Conservation (phyloP, 2,888 invertebrate genomes). For the Temnothorax rugatulus region DNA sequence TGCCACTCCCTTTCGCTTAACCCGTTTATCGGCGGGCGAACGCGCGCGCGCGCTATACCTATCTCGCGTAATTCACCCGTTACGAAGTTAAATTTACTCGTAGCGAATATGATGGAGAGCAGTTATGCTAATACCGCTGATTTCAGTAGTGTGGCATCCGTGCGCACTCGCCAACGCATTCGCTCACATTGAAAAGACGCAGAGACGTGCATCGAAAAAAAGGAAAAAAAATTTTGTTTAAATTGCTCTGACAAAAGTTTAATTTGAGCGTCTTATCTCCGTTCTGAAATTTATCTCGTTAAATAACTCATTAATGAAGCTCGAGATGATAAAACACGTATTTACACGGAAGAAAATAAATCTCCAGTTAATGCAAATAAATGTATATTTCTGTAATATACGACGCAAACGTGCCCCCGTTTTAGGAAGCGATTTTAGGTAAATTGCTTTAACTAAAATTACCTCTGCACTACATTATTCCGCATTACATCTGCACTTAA, state of each 20-base stretch:
- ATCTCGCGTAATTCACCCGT: slow-evolving; percentile 26
- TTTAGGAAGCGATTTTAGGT: neutral
- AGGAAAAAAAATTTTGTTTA: too few relatives aligned
- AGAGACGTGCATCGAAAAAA: neutral
- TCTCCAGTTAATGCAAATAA: neutral
- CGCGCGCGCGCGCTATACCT: neutral
- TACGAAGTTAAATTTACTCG: slow-evolving; percentile 48
- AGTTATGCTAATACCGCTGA: slow-evolving; percentile 45
- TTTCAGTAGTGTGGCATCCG: slow-evolving; percentile 19
- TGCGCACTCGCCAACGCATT: neutral
- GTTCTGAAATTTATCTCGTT: neutral
- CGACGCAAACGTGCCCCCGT: neutral
- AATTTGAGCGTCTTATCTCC: neutral
- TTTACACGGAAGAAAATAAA: neutral
- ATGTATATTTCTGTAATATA: slow-evolving; percentile 7
- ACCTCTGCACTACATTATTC: neutral
- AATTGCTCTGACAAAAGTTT: neutral
- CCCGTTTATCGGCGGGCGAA: slow-evolving; percentile 32
- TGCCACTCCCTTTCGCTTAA: slow-evolving; percentile 18
- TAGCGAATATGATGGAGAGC: slow-evolving; percentile 38
- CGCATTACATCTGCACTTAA: neutral
- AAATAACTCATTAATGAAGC: slow-evolving; percentile 9
- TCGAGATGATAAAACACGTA: neutral
- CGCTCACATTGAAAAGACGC: neutral
- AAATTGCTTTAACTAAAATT: slow-evolving; percentile 20